A percentile compares a stretch with the other conserved stretches of the same genome.
Evolutionary conservation across 2,797 vertebrate genomes (phyloP).

Genomic region (Anabacerthia variegaticeps): DNA sequence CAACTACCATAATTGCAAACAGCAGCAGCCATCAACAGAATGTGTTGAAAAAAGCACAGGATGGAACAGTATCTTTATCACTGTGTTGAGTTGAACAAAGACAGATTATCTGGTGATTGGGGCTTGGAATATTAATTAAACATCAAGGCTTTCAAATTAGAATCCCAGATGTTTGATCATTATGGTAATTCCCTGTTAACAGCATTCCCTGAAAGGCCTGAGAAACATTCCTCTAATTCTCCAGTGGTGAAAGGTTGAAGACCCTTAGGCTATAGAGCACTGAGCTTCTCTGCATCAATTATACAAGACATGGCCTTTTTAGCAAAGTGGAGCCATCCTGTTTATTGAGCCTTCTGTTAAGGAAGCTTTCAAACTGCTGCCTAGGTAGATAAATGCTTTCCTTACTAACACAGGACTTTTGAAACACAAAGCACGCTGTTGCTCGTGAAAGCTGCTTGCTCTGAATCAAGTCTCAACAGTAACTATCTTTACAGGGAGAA

Average conservation of each 20-base stretch:
- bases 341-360: neutral
- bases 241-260: conserved; percentile 28
- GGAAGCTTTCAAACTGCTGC: neutral
- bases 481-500: neutral
- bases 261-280: conserved; percentile 13
- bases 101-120: conserved; percentile 22
- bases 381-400: neutral
- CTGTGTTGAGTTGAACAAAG: conserved; percentile 5
- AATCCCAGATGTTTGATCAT: conserved; percentile 49
- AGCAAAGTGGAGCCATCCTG: conserved; percentile 9
- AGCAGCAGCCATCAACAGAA: neutral
- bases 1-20: neutral
- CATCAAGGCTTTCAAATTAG: conserved; percentile 43
- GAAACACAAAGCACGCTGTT: neutral
- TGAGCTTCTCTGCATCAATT: conserved; percentile 18
- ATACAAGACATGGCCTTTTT: neutral
- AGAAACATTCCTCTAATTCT: conserved; percentile 33
- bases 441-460: neutral
- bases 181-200: conserved; percentile 39
- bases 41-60: neutral
- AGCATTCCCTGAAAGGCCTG: conserved; percentile 16
- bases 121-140: conserved; percentile 63
- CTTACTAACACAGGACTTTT: neutral
- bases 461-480: neutral
- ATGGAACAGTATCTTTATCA: neutral